Base-by-base conservation (phyloP, 2,888 invertebrate species). In the Sarcophaga carnaria region DNA sequence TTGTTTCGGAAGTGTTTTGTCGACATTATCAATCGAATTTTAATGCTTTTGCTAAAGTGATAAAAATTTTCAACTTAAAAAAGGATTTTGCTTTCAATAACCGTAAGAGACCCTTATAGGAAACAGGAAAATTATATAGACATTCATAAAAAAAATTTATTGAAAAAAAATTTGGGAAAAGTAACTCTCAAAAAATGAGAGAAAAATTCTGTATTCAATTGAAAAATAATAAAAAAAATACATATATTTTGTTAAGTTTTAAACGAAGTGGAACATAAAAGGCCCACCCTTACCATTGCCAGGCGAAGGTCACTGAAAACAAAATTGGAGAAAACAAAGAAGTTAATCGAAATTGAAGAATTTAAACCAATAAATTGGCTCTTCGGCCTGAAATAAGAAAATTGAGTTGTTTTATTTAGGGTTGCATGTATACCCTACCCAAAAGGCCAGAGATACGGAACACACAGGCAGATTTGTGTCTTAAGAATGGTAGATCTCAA, bases 11-110 rank as follows among this genome's bases (percentile, higher is more conserved):
- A 59, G 63, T 20, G 22, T 69, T 80, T 45, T 77, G 72, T 54
- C 77, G 72, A 67, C 45, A 77, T 47, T 81, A 81, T 63, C 77
- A 81, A 85, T 85, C 81, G 67, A 81, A 74, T 70, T 81, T 77
- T 85, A 77, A 85, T 69, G 67, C 63, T 77, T 22, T 74, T 85
- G 81, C 49, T 67, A 54, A 78, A 78, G 81, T 85, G 67, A 74
- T 78, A 70, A 78, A 81, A 69, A 69, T 49, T 60, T 45, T 70
- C 78, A 17, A 75, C 25, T 62, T 80, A 72, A 59, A 77, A 71
- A 74, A 81, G 72, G 63, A 67, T 60, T 76, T 80, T 81, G 72
- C 45, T 77, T 47, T 81, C 67, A 72, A 63, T 77, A 77, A 77
- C n/a, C 27, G 12, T 63, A 66, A 64, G 4, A 54, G 17, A 54